phyloP scores from a whole-genome alignment of 2,888 invertebrate genomes.

The Cataglyphis cursor region DNA sequence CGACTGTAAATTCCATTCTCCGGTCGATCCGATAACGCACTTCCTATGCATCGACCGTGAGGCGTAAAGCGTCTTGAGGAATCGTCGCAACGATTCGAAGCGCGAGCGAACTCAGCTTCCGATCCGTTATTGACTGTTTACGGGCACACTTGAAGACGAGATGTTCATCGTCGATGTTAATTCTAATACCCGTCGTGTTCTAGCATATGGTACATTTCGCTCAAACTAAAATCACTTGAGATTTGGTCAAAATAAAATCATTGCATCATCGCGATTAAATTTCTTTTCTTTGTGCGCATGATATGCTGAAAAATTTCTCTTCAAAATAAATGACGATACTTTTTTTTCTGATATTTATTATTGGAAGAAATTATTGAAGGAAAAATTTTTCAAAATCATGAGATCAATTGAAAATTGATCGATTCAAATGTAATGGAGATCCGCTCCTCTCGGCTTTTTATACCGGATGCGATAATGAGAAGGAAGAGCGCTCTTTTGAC shows the following conservation, averaged over 20 bases:
- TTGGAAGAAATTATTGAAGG: background rate
- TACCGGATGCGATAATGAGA: slow-evolving; percentile 36
- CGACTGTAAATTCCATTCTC: slow-evolving; percentile 72
- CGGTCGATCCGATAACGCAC: slow-evolving; percentile 61
- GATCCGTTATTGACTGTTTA: slow-evolving; percentile 45
- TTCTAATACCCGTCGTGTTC: background rate
- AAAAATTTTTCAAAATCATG: background rate
- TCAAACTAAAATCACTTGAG: background rate
- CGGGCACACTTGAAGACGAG: slow-evolving; percentile 29
- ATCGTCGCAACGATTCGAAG: background rate
- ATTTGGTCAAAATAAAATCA: background rate
- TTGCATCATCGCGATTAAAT: background rate
- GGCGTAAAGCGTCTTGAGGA: slow-evolving; percentile 3
- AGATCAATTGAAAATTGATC: background rate
- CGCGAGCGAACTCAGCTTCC: slow-evolving; percentile 22
- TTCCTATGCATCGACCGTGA: slow-evolving; percentile 57
- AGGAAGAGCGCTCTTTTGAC: slow-evolving; percentile 45
- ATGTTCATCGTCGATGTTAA: slow-evolving; percentile 13
- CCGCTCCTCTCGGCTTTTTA: background rate
- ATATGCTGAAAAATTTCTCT: background rate
- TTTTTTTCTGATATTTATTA: background rate
- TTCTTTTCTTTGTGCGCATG: background rate
- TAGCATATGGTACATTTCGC: background rate
- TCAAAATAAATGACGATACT: background rate
- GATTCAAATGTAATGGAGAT: background rate